These are phyloP conservation scores for Dryadula phaetusa DNA, from an alignment of 2,888 invertebrate species.

Conservation along the genomic window DNA sequence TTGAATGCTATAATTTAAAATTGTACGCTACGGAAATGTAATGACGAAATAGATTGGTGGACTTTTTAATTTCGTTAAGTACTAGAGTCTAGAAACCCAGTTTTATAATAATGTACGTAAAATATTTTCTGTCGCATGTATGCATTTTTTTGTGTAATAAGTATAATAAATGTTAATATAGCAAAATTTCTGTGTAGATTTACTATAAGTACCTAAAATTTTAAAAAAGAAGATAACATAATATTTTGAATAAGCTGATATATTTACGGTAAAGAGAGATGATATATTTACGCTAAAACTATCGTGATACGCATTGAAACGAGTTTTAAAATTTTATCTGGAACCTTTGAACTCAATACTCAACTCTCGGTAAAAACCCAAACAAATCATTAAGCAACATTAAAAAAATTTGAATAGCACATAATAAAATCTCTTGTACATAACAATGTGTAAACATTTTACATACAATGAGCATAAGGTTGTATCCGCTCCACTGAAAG, in stretches of 20 bases:
- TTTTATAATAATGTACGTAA: slow-evolving; percentile 11
- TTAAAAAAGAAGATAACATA: no score
- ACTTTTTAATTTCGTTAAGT: slow-evolving; percentile 25
- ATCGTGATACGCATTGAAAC: neutral
- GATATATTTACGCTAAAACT: neutral
- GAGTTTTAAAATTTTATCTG: neutral
- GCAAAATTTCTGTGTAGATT: no score
- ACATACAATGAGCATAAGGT: slow-evolving; percentile 28
- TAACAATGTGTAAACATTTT: slow-evolving; percentile 26
- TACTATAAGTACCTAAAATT: no score
- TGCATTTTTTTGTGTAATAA: neutral
- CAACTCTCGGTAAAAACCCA: neutral
- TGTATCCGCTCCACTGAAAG: slow-evolving; percentile 28
- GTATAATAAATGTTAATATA: neutral
- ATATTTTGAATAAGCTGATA: neutral
- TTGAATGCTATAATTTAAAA: slow-evolving; percentile 20
- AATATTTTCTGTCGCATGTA: neutral
- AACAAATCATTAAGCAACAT: neutral
- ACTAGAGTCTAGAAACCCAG: slow-evolving; percentile 6
- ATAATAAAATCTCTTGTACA: slow-evolving; percentile 16
- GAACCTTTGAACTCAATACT: neutral
- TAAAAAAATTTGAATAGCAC: neutral
- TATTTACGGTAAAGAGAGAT: neutral
- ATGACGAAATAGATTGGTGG: slow-evolving; percentile 9
- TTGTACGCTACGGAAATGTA: slow-evolving; percentile 12